Evolutionary conservation across 2,113 vertebrate genomes (phyloP), one percentile per base, ranked within the genome.

Genomic region (Setophaga kirtlandii): DNA sequence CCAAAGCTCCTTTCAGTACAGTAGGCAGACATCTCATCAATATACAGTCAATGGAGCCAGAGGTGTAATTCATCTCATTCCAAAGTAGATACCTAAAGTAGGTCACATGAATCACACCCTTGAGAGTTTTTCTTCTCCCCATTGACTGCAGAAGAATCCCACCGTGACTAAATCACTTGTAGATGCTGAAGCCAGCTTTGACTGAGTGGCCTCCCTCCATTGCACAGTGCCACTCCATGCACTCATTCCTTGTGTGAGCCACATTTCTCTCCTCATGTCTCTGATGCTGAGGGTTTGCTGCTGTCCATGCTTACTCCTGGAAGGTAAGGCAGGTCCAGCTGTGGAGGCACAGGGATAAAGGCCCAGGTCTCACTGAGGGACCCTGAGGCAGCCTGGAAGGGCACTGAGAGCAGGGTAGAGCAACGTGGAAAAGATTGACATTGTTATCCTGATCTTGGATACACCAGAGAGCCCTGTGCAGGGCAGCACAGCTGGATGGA

Each of bases 11-110:
- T 93, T 94, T 90, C 42, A 53, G 22, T 95, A 83, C 30, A 64
- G 91, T 44, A 90, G 52, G 68, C 83, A 75, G 91, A 82, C 91
- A 91, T 78, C 86, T 94, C 93, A 95, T 96, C 96, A 92, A 97
- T 97, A 95, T 84, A 78, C 76, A 94, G 83, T 94, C 95, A 94
- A 93, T 95, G 80, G 80, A 95, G 74, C 83, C 83, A 94, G 91
- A 95, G 81, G 77, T 85, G 81, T 82, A 95, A 96, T 96, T 95
- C 85, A 75, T 93, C 91, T 94, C 80, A 46, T 94, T 95, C 86
- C 80, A 75, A 90, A 95, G 76, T 11, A 87, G 83, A 70, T 89
- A 80, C 64, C 60, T 89, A 70, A 96, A 93, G 91, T 60, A 84
- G 91, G 93, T 94, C 93, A 92, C 80, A 92, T 52, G 83, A 95